These are phyloP conservation scores for Lucinisca nassula DNA, from an alignment of 2,888 invertebrate genomes.

Conservation along the genomic window DNA sequence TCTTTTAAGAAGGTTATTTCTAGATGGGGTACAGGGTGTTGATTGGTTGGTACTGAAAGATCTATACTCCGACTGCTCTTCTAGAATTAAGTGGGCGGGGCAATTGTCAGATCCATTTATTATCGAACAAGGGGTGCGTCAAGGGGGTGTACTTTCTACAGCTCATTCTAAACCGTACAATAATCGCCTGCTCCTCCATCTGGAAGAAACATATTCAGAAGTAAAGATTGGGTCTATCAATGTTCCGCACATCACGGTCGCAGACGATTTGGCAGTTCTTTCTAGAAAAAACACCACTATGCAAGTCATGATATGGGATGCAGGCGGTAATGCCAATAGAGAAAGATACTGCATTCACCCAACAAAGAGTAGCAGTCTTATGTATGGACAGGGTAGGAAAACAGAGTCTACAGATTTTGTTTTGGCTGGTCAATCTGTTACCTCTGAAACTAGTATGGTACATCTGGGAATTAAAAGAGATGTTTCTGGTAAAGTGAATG, in stretches of 20 bases:
- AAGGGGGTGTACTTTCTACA: not conserved
- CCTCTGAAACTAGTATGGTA: not conserved
- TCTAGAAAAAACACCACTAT: not conserved
- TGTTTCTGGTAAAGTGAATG: not conserved
- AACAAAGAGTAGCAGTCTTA: not conserved
- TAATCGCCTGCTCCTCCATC: not conserved
- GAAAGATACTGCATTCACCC: not conserved
- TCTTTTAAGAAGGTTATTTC: not conserved
- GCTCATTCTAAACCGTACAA: not conserved
- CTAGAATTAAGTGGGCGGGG: not conserved
- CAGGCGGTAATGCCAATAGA: not conserved
- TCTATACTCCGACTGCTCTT: not conserved
- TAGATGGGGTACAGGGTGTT: not conserved
- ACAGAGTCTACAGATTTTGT: not conserved
- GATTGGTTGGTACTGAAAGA: not conserved
- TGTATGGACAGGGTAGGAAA: not conserved
- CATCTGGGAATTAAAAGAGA: not conserved
- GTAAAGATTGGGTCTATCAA: not conserved
- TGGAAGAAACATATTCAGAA: not conserved
- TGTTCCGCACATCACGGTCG: not conserved
- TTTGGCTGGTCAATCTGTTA: not conserved
- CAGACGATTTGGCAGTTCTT: not conserved
- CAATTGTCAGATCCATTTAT: not conserved
- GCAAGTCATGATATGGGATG: not conserved
- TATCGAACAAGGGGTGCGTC: not conserved